Conservation (phyloP, 1,140 invertebrate genomes). For the Venustaconcha ellipsiformis region DNA sequence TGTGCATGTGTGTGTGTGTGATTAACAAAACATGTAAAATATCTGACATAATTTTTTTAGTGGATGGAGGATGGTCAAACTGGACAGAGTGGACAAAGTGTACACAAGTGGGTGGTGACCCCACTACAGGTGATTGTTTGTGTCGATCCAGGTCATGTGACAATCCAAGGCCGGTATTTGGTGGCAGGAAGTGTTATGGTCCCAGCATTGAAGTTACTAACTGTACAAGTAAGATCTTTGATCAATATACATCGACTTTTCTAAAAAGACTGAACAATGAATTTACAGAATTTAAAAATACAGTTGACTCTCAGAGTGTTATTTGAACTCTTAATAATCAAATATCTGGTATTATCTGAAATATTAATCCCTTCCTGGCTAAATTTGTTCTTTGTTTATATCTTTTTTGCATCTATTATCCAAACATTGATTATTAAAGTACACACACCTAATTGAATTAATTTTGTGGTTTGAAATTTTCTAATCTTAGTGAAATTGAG, state of each 20-base stretch:
- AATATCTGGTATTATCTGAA: background rate
- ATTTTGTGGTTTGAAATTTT: too few species aligned
- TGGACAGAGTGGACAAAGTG: slow-evolving; percentile 72
- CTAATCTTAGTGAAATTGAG: too few species aligned
- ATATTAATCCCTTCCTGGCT: slow-evolving; percentile 30
- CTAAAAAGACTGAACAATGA: background rate
- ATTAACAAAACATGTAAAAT: too few species aligned
- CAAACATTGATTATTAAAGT: too few species aligned
- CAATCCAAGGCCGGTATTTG: slow-evolving; percentile 55
- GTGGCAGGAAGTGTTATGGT: slow-evolving; percentile 57
- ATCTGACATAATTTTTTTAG: slow-evolving; percentile 52
- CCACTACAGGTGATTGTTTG: slow-evolving; percentile 73
- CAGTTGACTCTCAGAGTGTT: background rate
- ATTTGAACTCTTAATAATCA: background rate
- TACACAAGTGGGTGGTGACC: slow-evolving; percentile 70
- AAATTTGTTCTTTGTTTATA: too few species aligned
- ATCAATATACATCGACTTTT: background rate
- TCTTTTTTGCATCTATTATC: too few species aligned
- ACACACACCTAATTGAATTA: too few species aligned
- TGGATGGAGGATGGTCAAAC: slow-evolving; percentile 78
- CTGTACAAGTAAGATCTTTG: slow-evolving; percentile 66
- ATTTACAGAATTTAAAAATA: background rate
- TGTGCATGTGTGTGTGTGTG: too few species aligned
- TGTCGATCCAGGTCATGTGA: slow-evolving; percentile 72
- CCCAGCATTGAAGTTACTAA: slow-evolving; percentile 70